Conservation (phyloP, 2,888 invertebrate species). For the Microplitis deprimator region DNA sequence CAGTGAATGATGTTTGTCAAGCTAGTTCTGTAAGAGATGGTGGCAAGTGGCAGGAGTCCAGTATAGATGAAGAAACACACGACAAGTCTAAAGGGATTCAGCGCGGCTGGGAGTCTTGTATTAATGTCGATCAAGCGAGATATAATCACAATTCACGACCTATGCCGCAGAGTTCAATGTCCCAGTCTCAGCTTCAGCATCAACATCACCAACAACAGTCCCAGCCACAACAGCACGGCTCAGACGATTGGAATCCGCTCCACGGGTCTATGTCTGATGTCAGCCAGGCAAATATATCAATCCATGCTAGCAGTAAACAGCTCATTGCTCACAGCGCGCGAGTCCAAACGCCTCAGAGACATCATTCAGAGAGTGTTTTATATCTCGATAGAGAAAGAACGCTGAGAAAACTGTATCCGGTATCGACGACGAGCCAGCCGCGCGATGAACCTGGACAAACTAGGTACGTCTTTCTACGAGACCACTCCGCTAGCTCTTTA, state of each 20-base stretch:
- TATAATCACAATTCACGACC: slow-evolving; percentile 49
- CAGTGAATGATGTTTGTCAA: slow-evolving; percentile 54
- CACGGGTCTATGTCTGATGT: slow-evolving; percentile 67
- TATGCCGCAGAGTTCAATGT: slow-evolving; percentile 57
- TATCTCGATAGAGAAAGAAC: slow-evolving; percentile 76
- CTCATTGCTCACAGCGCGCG: slow-evolving; percentile 84
- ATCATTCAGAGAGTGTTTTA: slow-evolving; percentile 83
- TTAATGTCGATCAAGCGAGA: slow-evolving; percentile 53
- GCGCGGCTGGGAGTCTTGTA: slow-evolving; percentile 54
- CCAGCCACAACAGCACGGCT: slow-evolving; percentile 34
- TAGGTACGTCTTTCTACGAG: slow-evolving; percentile 47
- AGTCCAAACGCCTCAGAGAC: slow-evolving; percentile 83
- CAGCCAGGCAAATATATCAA: slow-evolving; percentile 57
- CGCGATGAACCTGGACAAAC: slow-evolving; percentile 54
- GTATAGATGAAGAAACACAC: slow-evolving; percentile 54
- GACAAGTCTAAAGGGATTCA: slow-evolving; percentile 50
- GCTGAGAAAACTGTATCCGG: slow-evolving; percentile 79
- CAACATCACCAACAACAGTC: slow-evolving; percentile 12
- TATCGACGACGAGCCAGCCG: slow-evolving; percentile 79
- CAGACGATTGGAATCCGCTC: slow-evolving; percentile 59
- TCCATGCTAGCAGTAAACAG: slow-evolving; percentile 71
- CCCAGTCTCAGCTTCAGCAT: slow-evolving; percentile 36
- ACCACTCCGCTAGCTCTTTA: no score
- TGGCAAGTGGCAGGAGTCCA: slow-evolving; percentile 63
- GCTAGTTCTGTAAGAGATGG: slow-evolving; percentile 51